Evolutionary conservation across 2,113 vertebrate species (phyloP).

Genomic region (Gulo gulo): DNA sequence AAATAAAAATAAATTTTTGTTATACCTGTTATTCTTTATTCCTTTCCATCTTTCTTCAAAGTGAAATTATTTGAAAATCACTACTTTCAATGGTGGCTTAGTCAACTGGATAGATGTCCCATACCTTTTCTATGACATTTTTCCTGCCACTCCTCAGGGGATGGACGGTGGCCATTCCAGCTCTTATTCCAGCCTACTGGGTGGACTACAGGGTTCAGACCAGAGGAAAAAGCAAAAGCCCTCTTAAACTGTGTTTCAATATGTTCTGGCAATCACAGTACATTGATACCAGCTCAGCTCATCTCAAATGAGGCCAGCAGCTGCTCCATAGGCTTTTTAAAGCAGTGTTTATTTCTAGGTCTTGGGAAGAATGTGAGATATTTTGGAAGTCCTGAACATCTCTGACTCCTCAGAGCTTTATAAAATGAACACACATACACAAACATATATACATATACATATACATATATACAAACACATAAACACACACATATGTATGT

Average conservation of each 20-base stretch:
- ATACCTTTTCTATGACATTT: accelerated
- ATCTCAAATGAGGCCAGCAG: conserved; percentile 65
- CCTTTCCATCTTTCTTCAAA: not conserved
- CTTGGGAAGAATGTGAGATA: conserved; percentile 53
- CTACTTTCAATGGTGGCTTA: not conserved
- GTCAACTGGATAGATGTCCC: not conserved
- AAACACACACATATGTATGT: not conserved
- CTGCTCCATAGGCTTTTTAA: conserved; percentile 63
- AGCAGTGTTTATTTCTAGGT: conserved; percentile 68
- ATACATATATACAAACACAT: not conserved
- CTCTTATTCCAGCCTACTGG: not conserved
- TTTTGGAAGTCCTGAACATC: conserved; percentile 59
- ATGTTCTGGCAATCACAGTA: not conserved
- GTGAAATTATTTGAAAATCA: not conserved
- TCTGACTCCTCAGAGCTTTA: conserved; percentile 36
- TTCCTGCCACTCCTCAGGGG: not conserved
- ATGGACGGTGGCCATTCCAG: not conserved
- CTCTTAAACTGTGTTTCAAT: not conserved
- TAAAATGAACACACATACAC: not conserved
- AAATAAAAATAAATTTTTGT: not conserved
- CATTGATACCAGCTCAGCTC: conserved; percentile 6
- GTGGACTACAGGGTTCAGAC: not conserved
- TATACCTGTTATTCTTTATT: not conserved
- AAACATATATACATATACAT: not conserved
- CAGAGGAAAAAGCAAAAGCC: not conserved